A percentile compares a stretch with the other conserved stretches of the same genome.
Conservation (phyloP, 2,797 vertebrate genomes). For the Microchirus variegatus region DNA sequence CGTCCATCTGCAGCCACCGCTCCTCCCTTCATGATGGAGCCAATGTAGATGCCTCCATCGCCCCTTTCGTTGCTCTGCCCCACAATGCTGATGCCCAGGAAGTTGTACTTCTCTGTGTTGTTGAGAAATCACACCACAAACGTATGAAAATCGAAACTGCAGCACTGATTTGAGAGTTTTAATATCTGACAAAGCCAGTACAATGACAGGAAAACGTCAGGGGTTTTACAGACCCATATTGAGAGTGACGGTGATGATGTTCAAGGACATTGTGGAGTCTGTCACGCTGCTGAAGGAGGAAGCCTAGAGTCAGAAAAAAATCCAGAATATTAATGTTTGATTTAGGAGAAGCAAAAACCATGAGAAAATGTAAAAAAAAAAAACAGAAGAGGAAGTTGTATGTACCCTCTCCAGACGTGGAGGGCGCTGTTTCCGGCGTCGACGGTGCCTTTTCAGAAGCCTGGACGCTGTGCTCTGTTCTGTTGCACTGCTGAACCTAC, state of each 20-base stretch:
- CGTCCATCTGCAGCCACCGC: constrained; percentile 91
- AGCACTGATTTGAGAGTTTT: neutral
- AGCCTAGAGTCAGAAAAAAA: constrained; percentile 73
- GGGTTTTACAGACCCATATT: constrained; percentile 88
- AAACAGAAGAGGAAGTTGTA: neutral
- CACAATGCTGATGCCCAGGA: constrained; percentile 93
- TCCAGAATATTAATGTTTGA: neutral
- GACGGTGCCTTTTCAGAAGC: constrained; percentile 89
- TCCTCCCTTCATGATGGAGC: constrained; percentile 90
- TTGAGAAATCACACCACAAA: neutral
- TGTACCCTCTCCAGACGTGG: constrained; percentile 89
- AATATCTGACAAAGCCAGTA: neutral
- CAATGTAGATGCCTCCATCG: constrained; percentile 93
- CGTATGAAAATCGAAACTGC: too few relatives aligned
- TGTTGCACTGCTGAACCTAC: constrained; percentile 91
- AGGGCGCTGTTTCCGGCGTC: constrained; percentile 91
- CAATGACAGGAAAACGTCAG: neutral
- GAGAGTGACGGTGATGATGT: constrained; percentile 93
- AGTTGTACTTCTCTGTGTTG: constrained; percentile 86
- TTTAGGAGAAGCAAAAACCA: neutral
- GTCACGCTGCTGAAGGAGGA: constrained; percentile 95
- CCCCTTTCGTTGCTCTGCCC: constrained; percentile 94
- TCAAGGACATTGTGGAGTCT: constrained; percentile 94
- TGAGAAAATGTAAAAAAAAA: neutral
- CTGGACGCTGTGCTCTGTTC: constrained; percentile 92